phyloP scores from a whole-genome alignment of 2,797 vertebrate genomes.

The Triplophysa yarkandensis region DNA sequence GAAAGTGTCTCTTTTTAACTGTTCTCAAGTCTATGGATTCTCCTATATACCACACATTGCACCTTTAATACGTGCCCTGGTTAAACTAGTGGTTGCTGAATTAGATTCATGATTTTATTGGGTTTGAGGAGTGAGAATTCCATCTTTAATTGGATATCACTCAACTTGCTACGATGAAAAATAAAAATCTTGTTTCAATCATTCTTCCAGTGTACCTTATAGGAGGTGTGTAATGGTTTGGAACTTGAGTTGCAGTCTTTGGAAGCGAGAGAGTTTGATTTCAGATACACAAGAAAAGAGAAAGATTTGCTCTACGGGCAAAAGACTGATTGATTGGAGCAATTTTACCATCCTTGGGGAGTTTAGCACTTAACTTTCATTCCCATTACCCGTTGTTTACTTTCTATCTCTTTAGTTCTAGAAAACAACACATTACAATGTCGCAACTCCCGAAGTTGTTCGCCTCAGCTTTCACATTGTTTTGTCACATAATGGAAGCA shows the following conservation, averaged over 20 bases:
- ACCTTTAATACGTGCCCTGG: too few species aligned
- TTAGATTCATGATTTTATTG: background rate
- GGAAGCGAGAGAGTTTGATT: conserved; percentile 43
- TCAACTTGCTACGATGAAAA: conserved; percentile 19
- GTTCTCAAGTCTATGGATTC: too few species aligned
- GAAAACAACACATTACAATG: background rate
- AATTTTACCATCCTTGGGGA: conserved; percentile 28
- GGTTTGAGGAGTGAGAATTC: background rate
- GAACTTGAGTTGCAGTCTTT: conserved; percentile 19
- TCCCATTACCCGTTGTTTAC: background rate
- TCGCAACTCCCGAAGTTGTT: conserved; percentile 19
- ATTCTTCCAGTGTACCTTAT: conserved; percentile 15
- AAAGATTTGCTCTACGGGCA: conserved; percentile 32
- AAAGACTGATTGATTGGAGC: conserved; percentile 33
- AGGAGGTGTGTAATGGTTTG: conserved; percentile 28
- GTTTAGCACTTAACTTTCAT: conserved; percentile 17
- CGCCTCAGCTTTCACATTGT: conserved; percentile 12
- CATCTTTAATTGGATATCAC: conserved; percentile 4
- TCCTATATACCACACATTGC: too few species aligned
- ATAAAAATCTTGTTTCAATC: conserved; percentile 31
- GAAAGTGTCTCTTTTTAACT: too few species aligned
- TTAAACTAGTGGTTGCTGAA: background rate
- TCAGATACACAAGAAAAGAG: conserved; percentile 22
- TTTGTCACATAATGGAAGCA: conserved; percentile 22
- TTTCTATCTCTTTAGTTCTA: conserved; percentile 1